phyloP scores from a whole-genome alignment of 1,140 invertebrate genomes.

The Achatina immaculata region DNA sequence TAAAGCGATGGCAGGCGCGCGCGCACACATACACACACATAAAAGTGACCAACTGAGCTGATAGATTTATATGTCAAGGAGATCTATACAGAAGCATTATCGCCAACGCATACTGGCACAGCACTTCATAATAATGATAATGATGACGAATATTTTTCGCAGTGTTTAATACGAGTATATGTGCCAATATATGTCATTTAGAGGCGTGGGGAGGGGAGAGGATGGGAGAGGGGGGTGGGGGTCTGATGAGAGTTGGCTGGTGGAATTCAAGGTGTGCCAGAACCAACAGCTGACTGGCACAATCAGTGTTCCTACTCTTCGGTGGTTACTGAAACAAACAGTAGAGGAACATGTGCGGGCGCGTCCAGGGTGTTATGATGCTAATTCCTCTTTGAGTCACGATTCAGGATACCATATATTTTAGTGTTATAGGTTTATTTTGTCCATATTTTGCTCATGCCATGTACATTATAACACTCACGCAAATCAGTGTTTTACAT shows the following conservation, averaged over 20 bases:
- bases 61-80: not conserved
- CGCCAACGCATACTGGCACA: not conserved
- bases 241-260: not conserved
- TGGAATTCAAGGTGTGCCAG: not conserved
- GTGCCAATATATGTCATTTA: not conserved
- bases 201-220: not conserved
- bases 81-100: not conserved
- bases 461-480: too few relatives aligned
- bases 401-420: too few relatives aligned
- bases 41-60: not conserved
- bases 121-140: not conserved
- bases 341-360: too few relatives aligned
- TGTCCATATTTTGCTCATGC: too few relatives aligned
- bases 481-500: too few relatives aligned
- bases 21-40: slow-evolving; percentile 29
- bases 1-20: not conserved
- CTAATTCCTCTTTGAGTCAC: too few relatives aligned
- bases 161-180: not conserved
- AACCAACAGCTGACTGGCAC: too few relatives aligned
- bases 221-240: not conserved
- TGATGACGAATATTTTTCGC: not conserved
- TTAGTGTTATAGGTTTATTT: too few relatives aligned
- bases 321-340: too few relatives aligned
- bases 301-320: too few relatives aligned
- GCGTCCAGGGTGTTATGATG: too few relatives aligned